Percentiles rank a stretch among this genome's conserved stretches.
phyloP scores from a whole-genome alignment of 2,888 invertebrate genomes.

The Lathronympha strigana region DNA sequence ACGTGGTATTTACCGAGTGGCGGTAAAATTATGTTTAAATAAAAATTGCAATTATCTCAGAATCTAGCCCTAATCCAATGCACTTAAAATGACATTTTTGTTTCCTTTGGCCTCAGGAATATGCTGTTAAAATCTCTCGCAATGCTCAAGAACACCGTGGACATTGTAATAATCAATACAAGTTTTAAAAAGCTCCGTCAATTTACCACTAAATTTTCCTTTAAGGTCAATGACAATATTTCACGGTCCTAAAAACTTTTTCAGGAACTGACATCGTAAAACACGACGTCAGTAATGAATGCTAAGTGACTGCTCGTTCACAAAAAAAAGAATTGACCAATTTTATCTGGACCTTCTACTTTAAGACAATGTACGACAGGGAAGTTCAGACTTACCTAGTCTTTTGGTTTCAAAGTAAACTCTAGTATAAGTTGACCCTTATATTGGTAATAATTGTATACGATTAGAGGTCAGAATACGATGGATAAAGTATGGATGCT shows the following conservation, averaged over 20 bases:
- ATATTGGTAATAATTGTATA: background rate
- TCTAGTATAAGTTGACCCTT: background rate
- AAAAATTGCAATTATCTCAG: too few relatives aligned
- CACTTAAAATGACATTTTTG: too few relatives aligned
- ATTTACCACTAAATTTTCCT: background rate
- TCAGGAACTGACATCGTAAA: constrained; percentile 33
- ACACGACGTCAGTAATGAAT: constrained; percentile 39
- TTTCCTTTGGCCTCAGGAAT: too few relatives aligned
- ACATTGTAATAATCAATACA: too few relatives aligned
- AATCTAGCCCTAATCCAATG: too few relatives aligned
- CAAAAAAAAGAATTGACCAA: background rate
- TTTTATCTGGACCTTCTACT: background rate
- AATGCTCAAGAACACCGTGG: too few relatives aligned
- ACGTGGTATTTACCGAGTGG: too few relatives aligned
- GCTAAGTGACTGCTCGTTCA: constrained; percentile 33
- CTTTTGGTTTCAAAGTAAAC: background rate
- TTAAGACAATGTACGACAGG: background rate
- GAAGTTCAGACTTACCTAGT: background rate
- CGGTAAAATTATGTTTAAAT: too few relatives aligned
- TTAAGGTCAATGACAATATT: constrained; percentile 7
- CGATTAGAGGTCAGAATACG: background rate
- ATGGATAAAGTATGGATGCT: background rate
- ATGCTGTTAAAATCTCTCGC: too few relatives aligned
- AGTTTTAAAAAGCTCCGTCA: background rate
- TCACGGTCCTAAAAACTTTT: constrained; percentile 26